Evolutionary conservation across 2,888 invertebrate species (phyloP).

Genomic region (Euplexia lucipara): DNA sequence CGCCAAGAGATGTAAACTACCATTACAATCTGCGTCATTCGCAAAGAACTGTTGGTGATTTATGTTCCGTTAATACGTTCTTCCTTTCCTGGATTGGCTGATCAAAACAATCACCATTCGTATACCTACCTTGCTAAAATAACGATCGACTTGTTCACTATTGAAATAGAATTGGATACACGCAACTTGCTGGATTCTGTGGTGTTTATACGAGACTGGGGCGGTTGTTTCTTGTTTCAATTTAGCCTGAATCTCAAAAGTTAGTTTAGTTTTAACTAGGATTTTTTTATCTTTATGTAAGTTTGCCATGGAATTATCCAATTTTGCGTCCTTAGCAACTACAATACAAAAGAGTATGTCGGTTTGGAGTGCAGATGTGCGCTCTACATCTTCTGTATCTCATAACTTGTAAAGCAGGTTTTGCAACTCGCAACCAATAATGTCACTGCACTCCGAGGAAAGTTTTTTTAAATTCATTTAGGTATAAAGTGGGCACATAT

Average conservation of each 20-base stretch:
- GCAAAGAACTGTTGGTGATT: conserved; percentile 57
- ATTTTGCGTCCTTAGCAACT: conserved; percentile 31
- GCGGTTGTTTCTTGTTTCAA: background rate
- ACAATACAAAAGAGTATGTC: conserved; percentile 33
- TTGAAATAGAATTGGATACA: conserved; percentile 14
- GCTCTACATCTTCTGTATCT: conserved; percentile 24
- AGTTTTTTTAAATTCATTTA: conserved; percentile 37
- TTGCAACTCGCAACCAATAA: conserved; percentile 43
- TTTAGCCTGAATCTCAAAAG: background rate
- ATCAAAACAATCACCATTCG: conserved; percentile 37
- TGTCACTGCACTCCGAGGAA: conserved; percentile 51
- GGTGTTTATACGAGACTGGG: background rate
- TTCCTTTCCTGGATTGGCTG: conserved; percentile 25
- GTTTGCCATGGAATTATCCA: conserved; percentile 18
- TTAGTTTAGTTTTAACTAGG: background rate
- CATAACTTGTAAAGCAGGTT: conserved; percentile 52
- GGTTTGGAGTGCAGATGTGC: conserved; percentile 37
- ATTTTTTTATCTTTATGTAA: conserved; percentile 6
- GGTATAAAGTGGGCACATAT: conserved; percentile 12
- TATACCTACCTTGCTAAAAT: conserved; percentile 9
- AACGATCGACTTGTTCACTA: conserved; percentile 1
- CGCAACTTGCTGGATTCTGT: background rate
- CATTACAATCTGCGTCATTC: conserved; percentile 71
- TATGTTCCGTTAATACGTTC: conserved; percentile 27
- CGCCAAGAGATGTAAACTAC: conserved; percentile 68